Percentiles rank a stretch among this genome's conserved stretches.
Conservation (phyloP, 1,140 invertebrate genomes). For the Tachypleus tridentatus region DNA sequence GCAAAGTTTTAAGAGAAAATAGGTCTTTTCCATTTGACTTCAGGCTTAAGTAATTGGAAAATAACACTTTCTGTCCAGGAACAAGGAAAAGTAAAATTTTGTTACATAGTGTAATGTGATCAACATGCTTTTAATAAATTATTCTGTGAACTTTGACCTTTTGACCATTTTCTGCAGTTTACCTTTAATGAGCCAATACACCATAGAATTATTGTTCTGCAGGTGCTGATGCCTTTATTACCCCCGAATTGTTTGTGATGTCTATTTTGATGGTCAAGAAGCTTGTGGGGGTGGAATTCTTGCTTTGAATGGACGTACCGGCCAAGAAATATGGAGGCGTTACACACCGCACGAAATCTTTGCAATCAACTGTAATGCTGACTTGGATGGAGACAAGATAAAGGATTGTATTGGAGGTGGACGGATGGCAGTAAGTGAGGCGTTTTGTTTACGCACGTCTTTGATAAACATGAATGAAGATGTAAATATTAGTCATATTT, state of each 20-base stretch:
- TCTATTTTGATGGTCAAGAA: constrained; percentile 49
- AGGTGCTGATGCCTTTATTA: constrained; percentile 41
- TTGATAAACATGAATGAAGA: no score
- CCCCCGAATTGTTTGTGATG: constrained; percentile 43
- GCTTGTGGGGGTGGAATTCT: constrained; percentile 60
- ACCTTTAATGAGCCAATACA: constrained; percentile 5
- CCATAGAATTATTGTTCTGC: constrained; percentile 3
- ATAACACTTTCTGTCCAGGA: no score
- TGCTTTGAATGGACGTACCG: constrained; percentile 57
- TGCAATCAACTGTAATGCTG: constrained; percentile 56
- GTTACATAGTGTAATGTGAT: no score
- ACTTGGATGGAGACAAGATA: constrained; percentile 54
- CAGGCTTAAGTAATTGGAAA: no score
- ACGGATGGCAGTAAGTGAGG: constrained; percentile 24
- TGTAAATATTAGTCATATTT: no score
- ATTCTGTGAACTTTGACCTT: no score
- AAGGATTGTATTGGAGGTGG: constrained; percentile 62
- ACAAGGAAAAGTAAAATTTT: no score
- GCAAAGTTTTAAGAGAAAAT: no score
- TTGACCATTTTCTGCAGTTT: constrained; percentile 1
- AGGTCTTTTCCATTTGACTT: no score
- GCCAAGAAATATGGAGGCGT: constrained; percentile 58
- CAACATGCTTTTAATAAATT: no score
- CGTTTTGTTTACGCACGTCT: no score
- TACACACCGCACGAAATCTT: constrained; percentile 61